Percentiles rank a stretch among this genome's conserved stretches.
phyloP scores from a whole-genome alignment of 1,140 invertebrate species.

The Diabrotica undecimpunctata region DNA sequence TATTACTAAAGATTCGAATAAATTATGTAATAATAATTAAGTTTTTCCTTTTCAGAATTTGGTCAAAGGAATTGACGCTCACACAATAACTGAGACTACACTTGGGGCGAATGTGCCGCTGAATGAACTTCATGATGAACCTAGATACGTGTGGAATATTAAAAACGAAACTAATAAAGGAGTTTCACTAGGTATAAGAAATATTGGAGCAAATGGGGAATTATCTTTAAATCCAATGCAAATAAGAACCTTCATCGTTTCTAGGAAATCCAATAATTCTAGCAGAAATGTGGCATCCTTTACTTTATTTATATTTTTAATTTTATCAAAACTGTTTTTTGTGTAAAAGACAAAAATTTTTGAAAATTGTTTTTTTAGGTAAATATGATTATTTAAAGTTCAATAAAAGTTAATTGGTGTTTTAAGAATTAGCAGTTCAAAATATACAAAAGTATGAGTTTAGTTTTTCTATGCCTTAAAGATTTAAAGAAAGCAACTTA shows the following conservation, averaged over 20 bases:
- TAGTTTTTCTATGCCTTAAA: too few relatives aligned
- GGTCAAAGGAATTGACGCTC: slow-evolving; percentile 18
- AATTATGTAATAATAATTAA: not conserved
- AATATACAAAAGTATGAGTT: too few relatives aligned
- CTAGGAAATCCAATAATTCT: too few relatives aligned
- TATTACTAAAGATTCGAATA: not conserved
- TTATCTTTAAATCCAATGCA: slow-evolving; percentile 10
- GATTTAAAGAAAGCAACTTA: too few relatives aligned
- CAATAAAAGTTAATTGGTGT: too few relatives aligned
- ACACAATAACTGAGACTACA: slow-evolving; percentile 23
- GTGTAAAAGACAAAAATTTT: too few relatives aligned
- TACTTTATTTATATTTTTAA: too few relatives aligned
- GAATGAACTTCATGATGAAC: slow-evolving; percentile 10
- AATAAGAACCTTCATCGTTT: slow-evolving; percentile 7
- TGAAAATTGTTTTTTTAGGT: too few relatives aligned
- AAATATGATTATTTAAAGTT: too few relatives aligned
- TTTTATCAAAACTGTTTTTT: too few relatives aligned
- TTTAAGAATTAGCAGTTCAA: too few relatives aligned
- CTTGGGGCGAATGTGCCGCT: slow-evolving; percentile 20
- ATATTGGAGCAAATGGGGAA: not conserved
- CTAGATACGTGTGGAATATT: slow-evolving; percentile 2
- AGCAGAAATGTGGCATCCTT: too few relatives aligned
- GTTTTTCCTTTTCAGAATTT: slow-evolving; percentile 16
- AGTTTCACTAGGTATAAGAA: not conserved
- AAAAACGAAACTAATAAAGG: not conserved